phyloP scores from a whole-genome alignment of 2,797 vertebrate genomes.

The Centropyge bicolor region DNA sequence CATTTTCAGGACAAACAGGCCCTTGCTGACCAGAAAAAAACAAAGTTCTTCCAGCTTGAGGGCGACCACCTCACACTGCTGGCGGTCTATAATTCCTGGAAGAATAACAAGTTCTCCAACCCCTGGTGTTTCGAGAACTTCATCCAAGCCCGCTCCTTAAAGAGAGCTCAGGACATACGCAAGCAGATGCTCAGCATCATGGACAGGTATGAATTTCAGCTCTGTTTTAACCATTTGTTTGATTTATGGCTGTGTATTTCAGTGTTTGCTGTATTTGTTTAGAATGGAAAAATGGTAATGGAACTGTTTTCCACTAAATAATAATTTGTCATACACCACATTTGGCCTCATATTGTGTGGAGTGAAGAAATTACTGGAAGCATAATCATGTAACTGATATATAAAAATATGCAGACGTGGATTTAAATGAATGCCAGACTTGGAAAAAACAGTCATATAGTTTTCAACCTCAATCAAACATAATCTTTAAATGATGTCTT shows the following conservation, averaged over 20 bases:
- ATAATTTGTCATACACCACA: not conserved
- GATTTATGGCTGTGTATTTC: not conserved
- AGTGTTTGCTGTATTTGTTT: not conserved
- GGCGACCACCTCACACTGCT: conserved; percentile 95
- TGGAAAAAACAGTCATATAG: too few relatives aligned
- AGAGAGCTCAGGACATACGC: conserved; percentile 93
- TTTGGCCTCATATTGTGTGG: not conserved
- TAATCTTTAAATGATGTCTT: not conserved
- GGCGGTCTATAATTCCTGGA: conserved; percentile 97
- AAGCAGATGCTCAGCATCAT: conserved; percentile 98
- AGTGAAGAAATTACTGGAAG: not conserved
- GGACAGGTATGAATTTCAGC: conserved; percentile 85
- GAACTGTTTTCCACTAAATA: not conserved
- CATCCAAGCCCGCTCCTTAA: conserved; percentile 92
- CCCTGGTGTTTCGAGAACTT: conserved; percentile 98
- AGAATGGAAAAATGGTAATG: not conserved
- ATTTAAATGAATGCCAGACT: not conserved
- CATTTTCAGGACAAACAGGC: conserved; percentile 92
- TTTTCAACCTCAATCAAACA: not conserved
- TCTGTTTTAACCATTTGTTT: not conserved
- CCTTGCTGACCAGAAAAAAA: conserved; percentile 95
- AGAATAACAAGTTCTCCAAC: conserved; percentile 97
- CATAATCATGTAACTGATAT: not conserved
- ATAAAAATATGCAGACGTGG: not conserved
- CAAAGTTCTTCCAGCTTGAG: conserved; percentile 95